Evolutionary conservation across 2,888 invertebrate species (phyloP), one percentile per base, ranked within the genome.

Genomic region (Scaptomyza cyrtandrae): DNA sequence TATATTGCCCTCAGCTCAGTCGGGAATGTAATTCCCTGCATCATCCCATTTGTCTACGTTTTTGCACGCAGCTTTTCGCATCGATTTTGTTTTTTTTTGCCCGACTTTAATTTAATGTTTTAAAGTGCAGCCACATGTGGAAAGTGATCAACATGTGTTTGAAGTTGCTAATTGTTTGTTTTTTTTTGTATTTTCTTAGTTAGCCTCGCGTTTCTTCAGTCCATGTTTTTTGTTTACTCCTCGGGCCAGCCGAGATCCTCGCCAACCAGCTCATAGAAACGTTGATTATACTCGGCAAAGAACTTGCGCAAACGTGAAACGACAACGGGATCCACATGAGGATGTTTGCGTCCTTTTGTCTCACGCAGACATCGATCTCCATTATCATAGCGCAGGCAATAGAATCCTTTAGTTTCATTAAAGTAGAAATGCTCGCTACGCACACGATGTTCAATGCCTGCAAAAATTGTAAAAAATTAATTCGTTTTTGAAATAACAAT

Each of bases 401-500:
- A 99, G 93, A 99, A 98, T 67, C 99, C 98, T 92, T 98, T 98
- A 14, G 98, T 98, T 93, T 96, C 96, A 93, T 99, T 99, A 93
- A 98, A 99, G 93, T 98, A 98, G 92, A 99, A 97, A 92, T 98
- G 97, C 91, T 96, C 96, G 86, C 95, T 94, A 58, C 95, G 95
- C 76, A 97, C 95, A 53, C 94, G 93, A 72, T 92, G 92, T 73
- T 92, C 92, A 55, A 92, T 91, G 79, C 92, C 92, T 92, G 68
- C 6, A 41, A 35, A 29, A 35, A 0, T 29, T 29, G 33, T 1
- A 0, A 10, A 10, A 33, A 33, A 10, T 24, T 24, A 24, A 3
- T 24, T 5, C 19, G 19, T 1, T 1, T 19, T 19, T 19, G 1
- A 19, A 19, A 19, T 19, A 19, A 1, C 19, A 19, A 19, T 19